phyloP scores from a whole-genome alignment of 2,888 invertebrate genomes.

The Andrena haemorrhoa region DNA sequence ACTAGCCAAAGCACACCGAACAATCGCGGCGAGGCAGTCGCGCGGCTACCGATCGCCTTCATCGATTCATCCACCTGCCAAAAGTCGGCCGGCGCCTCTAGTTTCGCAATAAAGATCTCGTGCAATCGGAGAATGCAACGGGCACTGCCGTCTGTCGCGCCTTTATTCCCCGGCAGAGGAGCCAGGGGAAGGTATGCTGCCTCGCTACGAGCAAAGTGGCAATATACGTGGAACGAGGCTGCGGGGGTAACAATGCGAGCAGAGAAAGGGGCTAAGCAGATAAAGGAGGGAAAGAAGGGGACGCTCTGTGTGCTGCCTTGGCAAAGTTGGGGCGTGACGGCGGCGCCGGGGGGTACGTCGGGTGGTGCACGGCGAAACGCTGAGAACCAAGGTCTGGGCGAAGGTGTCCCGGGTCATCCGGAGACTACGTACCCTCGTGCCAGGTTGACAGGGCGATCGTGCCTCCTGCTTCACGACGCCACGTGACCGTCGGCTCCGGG shows the following conservation, averaged over 20 bases:
- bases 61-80: constrained; percentile 20
- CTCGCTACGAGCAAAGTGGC: constrained; percentile 42
- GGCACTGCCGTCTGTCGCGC: constrained; percentile 32
- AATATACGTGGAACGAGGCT: constrained; percentile 52
- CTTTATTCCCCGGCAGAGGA: constrained; percentile 37
- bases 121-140: constrained; percentile 56
- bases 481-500: constrained; percentile 93
- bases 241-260: constrained; percentile 32
- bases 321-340: background rate
- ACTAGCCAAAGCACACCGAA: background rate
- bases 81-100: constrained; percentile 28
- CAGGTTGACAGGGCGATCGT: constrained; percentile 86
- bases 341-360: too few species aligned
- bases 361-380: background rate
- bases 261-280: constrained; percentile 11
- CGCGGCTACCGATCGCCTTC: background rate
- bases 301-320: background rate
- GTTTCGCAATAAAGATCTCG: constrained; percentile 57
- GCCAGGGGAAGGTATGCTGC: constrained; percentile 26
- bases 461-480: constrained; percentile 90
- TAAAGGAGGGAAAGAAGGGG: background rate
- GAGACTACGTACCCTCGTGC: constrained; percentile 78
- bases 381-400: background rate
- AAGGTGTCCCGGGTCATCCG: background rate
- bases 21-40: background rate